Evolutionary conservation across 1,140 invertebrate genomes (phyloP), one percentile per base, ranked within the genome.

Genomic region (Lutraria rhynchaena): DNA sequence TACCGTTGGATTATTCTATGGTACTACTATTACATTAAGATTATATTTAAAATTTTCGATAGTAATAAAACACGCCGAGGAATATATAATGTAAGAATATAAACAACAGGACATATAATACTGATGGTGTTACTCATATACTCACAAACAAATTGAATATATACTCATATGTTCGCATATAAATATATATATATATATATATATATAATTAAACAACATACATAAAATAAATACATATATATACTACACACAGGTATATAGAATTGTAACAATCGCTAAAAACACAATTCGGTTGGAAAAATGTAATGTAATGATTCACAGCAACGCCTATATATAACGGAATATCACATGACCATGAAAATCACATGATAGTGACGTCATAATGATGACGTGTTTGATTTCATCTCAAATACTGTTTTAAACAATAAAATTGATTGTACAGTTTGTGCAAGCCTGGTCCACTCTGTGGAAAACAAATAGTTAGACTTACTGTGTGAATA

Each of bases 321-420:
- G 44, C 44, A 46, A 19, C 19, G 7, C 44, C 7, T 19, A 19
- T 7, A 46, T 46, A 19, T 7, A 46, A 11, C 44, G 19, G 19
- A 11, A 46, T 46, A 19, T 11, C 9, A 46, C 19, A 53, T 53
- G 19, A 53, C 51, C 19, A 53, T 9, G 51, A 53, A n/a, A 53
- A 53, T 53, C 19, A 53, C 24, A 53, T 24, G 19, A 19, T 46
- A 46, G 9, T 9, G 9, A 19, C 44, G 19, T 11, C 44, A 46
- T 46, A 46, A 11, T 11, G 9, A 46, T 19, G 5, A 61, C 17
- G 22, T 29, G 46, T 44, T 65, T 65, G 61, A 65, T 65, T 22
- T 44, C 7, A 35, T 24, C 46, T 9, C 24, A 65, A 65, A 65
- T 65, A 65, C 61, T 65, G 61, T 27, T 65, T 65, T 2, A 65